Base-by-base conservation (phyloP, 1,140 invertebrate species). In the Megalopta genalis region DNA sequence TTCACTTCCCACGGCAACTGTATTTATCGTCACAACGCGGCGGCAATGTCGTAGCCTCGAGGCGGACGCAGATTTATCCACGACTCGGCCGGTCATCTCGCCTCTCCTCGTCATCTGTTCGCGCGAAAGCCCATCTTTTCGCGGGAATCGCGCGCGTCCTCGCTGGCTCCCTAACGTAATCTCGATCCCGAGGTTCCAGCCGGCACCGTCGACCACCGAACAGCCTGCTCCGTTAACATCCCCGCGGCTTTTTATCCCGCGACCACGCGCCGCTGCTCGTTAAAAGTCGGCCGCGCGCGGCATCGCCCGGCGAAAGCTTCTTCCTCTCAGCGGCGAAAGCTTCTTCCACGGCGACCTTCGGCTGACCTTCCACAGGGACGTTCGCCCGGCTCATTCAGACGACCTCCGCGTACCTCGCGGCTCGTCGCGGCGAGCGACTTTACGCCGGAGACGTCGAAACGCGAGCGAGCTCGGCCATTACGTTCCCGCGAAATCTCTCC, bases 241-340 rank as follows among this genome's bases (percentile, higher is more conserved):
- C 10, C 27, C 49, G 59, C 23, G 52, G 6, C 70, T 14, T 39
- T 79, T 79, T 49, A 67, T 79, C 59, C 63, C 27, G 18, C 52
- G 52, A 12, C 77, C 68, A 59, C 68, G 68, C 25, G 62, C 8
- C 62, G 60, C 54, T 32, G 54, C 39, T 79, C 77, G 74, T 74
- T 60, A 73, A 74, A 74, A 49, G 39, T 49, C 71, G 69, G 18
- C 7, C 5, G 9, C 18, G 14, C 18, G 10, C n/a, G 3, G 39
- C 21, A 37, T 37, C 21, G 23, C 5, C 23, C 14, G 14, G 7
- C n/a, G 23, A 27, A 0, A 16, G 39, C 42, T 21, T 70, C 23
- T 16, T 27, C 21, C 27, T n/a, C n/a, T n/a, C n/a, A n/a, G 32
- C 14, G 14, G 7, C n/a, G 23, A 27, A 0, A 16, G 39, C 42